Conservation (phyloP, 2,888 invertebrate species). For the Agrochola lota region DNA sequence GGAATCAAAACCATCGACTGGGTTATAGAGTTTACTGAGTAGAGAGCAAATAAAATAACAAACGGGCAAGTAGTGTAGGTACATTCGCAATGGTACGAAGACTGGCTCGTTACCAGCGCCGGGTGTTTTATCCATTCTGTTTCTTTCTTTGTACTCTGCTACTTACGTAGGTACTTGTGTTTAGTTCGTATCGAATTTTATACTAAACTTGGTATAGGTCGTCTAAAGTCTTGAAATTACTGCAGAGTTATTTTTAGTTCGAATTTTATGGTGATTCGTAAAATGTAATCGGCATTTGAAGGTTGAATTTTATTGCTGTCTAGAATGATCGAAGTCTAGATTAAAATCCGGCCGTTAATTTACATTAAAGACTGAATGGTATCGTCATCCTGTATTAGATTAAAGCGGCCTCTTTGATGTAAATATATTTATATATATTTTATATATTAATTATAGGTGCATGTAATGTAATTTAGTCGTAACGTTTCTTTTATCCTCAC, state of each 20-base stretch:
- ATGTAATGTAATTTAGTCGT: slow-evolving; percentile 38
- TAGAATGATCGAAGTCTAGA: slow-evolving; percentile 60
- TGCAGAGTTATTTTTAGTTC: slow-evolving; percentile 47
- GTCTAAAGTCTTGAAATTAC: slow-evolving; percentile 45
- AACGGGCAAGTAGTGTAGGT: slow-evolving; percentile 75
- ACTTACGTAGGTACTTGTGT: slow-evolving; percentile 77
- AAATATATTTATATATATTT: slow-evolving; percentile 6
- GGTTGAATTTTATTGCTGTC: slow-evolving; percentile 58
- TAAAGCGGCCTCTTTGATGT: slow-evolving; percentile 57
- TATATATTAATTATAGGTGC: slow-evolving; percentile 39
- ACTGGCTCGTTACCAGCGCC: slow-evolving; percentile 74
- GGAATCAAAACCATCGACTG: slow-evolving; percentile 88
- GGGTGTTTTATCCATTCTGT: slow-evolving; percentile 79
- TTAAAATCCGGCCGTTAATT: slow-evolving; percentile 57
- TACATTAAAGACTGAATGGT: slow-evolving; percentile 47
- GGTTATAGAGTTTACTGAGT: slow-evolving; percentile 88
- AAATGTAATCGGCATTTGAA: slow-evolving; percentile 44
- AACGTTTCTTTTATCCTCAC: slow-evolving; percentile 24
- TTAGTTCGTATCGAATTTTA: slow-evolving; percentile 76
- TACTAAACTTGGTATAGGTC: slow-evolving; percentile 59
- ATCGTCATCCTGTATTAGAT: slow-evolving; percentile 52
- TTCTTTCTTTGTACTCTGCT: slow-evolving; percentile 80
- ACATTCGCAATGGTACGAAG: slow-evolving; percentile 77
- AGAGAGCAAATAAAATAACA: slow-evolving; percentile 88
- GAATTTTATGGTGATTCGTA: slow-evolving; percentile 49